Evolutionary conservation across 2,113 vertebrate species (phyloP).

Genomic region (Stigmatopora nigra): DNA sequence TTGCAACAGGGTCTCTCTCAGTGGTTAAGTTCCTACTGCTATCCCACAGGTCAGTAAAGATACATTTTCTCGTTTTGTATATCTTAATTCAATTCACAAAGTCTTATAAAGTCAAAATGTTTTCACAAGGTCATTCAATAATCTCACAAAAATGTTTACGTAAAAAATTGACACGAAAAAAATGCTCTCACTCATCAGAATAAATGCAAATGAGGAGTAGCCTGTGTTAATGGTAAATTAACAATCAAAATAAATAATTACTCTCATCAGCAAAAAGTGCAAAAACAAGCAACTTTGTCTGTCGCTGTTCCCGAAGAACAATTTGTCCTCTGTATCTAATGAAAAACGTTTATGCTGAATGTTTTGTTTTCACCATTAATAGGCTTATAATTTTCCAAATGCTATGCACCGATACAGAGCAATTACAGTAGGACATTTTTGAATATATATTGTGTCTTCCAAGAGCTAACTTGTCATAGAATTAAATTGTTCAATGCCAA

Average conservation of each 20-base stretch:
- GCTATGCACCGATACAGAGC: neutral
- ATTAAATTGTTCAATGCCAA: constrained; percentile 12
- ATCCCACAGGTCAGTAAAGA: neutral
- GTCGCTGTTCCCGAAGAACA: constrained; percentile 12
- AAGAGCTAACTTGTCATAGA: constrained; percentile 1
- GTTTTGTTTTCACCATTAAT: neutral
- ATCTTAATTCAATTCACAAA: neutral
- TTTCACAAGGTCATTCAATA: neutral
- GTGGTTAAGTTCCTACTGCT: too few species aligned
- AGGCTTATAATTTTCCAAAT: neutral
- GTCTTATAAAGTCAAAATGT: neutral
- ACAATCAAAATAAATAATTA: constrained; percentile 34
- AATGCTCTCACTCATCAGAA: constrained; percentile 15
- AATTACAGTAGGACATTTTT: neutral
- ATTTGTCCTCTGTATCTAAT: constrained; percentile 21
- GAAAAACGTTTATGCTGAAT: constrained; percentile 1
- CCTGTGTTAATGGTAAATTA: constrained; percentile 24
- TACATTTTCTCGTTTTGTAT: neutral
- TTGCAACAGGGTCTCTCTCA: too few species aligned
- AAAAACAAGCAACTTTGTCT: constrained; percentile 12
- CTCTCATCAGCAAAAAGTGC: constrained; percentile 27
- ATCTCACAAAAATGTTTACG: neutral
- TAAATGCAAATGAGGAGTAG: constrained; percentile 9
- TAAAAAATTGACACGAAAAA: neutral
- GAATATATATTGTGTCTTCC: neutral